Percentiles rank a stretch among this genome's conserved stretches.
These are phyloP conservation scores for Bombus vancouverensis DNA, from an alignment of 1,140 invertebrate species.

Conservation along the genomic window DNA sequence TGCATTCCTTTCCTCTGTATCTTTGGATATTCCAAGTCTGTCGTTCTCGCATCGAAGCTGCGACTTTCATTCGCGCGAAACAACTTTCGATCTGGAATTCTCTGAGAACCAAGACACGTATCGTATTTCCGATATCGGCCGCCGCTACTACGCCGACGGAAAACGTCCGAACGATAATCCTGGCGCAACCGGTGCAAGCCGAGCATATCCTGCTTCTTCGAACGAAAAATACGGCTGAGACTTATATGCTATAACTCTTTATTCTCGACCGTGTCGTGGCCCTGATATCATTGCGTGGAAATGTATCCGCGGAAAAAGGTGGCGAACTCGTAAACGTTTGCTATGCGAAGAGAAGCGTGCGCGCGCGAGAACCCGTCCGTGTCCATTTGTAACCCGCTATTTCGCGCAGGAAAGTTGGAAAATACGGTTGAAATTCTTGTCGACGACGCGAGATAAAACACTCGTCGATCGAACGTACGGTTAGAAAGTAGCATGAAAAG, in stretches of 20 bases:
- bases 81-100: not conserved
- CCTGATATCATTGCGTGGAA: conserved; percentile 10
- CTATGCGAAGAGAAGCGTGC: not conserved
- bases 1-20: not conserved
- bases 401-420: not conserved
- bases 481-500: not conserved
- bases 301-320: conserved; percentile 8
- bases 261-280: conserved; percentile 17
- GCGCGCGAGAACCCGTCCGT: not conserved
- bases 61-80: conserved; percentile 11
- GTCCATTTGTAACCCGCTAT: not conserved
- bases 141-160: not conserved
- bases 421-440: not conserved
- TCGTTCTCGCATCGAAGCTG: not conserved
- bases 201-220: not conserved
- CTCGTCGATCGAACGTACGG: not conserved
- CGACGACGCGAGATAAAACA: not conserved
- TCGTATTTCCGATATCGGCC: conserved; percentile 27
- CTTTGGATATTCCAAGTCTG: not conserved
- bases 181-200: not conserved
- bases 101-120: not conserved
- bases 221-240: conserved; percentile 19
- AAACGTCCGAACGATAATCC: conserved; percentile 25
- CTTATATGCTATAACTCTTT: conserved; percentile 49
- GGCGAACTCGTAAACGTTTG: conserved; percentile 50